Evolutionary conservation across 1,140 invertebrate genomes (phyloP).

Genomic region (Mya arenaria): DNA sequence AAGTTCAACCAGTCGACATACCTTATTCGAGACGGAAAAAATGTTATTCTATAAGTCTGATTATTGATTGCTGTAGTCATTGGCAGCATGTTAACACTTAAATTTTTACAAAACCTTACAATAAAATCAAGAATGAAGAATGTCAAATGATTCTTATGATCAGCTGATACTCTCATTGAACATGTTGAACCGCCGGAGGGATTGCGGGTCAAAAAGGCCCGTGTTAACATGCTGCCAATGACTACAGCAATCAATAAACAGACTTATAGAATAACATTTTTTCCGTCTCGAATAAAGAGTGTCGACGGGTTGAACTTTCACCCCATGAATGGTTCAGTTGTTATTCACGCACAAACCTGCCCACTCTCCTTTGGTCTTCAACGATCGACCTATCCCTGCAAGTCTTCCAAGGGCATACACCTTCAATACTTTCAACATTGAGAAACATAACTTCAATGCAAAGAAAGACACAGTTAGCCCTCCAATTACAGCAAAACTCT

Average conservation of each 20-base stretch:
- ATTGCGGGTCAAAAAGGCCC: not conserved
- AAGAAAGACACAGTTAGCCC: slow-evolving; percentile 52
- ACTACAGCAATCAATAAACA: not conserved
- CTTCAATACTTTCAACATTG: slow-evolving; percentile 50
- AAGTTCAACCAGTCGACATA: not conserved
- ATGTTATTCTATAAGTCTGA: not conserved
- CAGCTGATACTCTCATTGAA: not conserved
- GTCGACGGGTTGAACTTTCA: not conserved
- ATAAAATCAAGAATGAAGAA: too few species aligned
- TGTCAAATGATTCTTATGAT: too few species aligned
- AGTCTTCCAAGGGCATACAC: slow-evolving; percentile 31
- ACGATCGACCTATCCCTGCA: slow-evolving; percentile 58
- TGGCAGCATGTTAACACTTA: not conserved
- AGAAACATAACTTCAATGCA: slow-evolving; percentile 50
- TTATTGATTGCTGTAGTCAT: not conserved
- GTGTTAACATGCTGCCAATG: not conserved
- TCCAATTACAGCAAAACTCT: slow-evolving; percentile 57
- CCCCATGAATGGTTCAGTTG: not conserved
- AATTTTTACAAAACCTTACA: too few species aligned
- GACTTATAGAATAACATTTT: not conserved
- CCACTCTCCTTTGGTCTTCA: slow-evolving; percentile 69
- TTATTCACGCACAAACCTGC: slow-evolving; percentile 63
- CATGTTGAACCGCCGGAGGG: not conserved
- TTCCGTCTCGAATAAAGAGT: not conserved
- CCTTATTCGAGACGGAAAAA: not conserved